Evolutionary conservation across 2,888 invertebrate genomes (phyloP), one percentile per base, ranked within the genome.

Genomic region (Beris chalybata): DNA sequence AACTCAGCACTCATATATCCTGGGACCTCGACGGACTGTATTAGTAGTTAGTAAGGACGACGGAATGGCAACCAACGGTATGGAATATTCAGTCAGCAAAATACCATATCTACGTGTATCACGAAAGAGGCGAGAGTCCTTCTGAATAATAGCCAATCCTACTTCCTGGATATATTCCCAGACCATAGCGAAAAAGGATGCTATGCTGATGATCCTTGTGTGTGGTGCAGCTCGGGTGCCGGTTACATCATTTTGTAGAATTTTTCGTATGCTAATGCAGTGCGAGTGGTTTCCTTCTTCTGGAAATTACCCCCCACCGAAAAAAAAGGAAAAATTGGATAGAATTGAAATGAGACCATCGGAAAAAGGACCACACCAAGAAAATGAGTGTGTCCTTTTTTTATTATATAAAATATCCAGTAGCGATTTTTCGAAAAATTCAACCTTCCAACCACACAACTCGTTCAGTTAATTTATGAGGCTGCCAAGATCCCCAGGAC

Each of bases 121-220:
- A 61, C 32, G 50, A 61, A 61, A 50, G 52, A 61, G 22, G 61
- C 50, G 32, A 52, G 50, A 50, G 50, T 61, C 68, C 63, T 68
- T 59, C 48, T 63, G 68, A 68, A 68, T 68, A 66, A 68, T 68
- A 68, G 59, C 66, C 66, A 66, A 68, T 68, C 66, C 68, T 57
- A 61, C 61, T 61, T 59, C 59, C 59, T 59, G 59, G 47, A 29
- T 38, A 22, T 22, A 38, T 7, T 9, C 38, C 38, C 38, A 38
- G 38, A 38, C 38, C 9, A 38, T 38, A 38, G 38, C 9, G 38
- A 38, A 38, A 38, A 38, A 38, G 38, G 38, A 38, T 38, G 38
- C 5, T 38, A 38, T 38, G 38, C 5, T 38, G 38, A 38, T 9
- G 38, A 38, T 38, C 9, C 38, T 38, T 38, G 38, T 38, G 9